Percentiles rank a stretch among this genome's conserved stretches.
Conservation (phyloP, 1,140 invertebrate species). For the Cheumatopsyche charites region DNA sequence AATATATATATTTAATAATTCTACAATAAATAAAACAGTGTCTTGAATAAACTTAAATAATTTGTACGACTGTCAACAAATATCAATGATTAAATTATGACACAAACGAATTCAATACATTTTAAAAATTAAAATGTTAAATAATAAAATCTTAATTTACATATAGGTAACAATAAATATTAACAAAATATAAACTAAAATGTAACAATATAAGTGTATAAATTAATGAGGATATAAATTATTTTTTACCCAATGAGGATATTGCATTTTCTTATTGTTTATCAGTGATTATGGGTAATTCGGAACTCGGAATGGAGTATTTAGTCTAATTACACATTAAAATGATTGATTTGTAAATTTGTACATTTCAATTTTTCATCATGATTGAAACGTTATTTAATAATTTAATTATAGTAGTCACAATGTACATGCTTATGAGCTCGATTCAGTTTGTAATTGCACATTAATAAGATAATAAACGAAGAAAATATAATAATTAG, state of each 20-base stretch:
- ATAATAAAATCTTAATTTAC: constrained; percentile 1
- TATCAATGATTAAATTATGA: constrained; percentile 3
- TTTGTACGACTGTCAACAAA: background rate
- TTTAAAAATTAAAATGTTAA: background rate
- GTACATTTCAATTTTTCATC: too few relatives aligned
- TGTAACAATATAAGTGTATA: background rate
- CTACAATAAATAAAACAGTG: constrained; percentile 13
- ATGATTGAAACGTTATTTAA: too few relatives aligned
- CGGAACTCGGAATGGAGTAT: too few relatives aligned
- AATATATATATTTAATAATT: constrained; percentile 12
- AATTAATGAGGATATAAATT: too few relatives aligned
- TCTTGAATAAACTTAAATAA: constrained; percentile 1
- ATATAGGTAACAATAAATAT: background rate
- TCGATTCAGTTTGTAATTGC: background rate
- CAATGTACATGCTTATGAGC: background rate
- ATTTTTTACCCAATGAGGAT: too few relatives aligned
- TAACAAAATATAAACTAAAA: background rate
- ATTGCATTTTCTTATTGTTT: too few relatives aligned
- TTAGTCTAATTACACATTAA: too few relatives aligned
- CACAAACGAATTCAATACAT: background rate
- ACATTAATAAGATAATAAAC: background rate
- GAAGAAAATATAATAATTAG: background rate
- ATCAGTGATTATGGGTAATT: too few relatives aligned
- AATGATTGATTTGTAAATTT: too few relatives aligned
- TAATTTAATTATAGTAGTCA: too few relatives aligned